A percentile compares a stretch with the other conserved stretches of the same genome.
These are phyloP conservation scores for Volucella inanis DNA, from an alignment of 2,888 invertebrate genomes.

Conservation along the genomic window DNA sequence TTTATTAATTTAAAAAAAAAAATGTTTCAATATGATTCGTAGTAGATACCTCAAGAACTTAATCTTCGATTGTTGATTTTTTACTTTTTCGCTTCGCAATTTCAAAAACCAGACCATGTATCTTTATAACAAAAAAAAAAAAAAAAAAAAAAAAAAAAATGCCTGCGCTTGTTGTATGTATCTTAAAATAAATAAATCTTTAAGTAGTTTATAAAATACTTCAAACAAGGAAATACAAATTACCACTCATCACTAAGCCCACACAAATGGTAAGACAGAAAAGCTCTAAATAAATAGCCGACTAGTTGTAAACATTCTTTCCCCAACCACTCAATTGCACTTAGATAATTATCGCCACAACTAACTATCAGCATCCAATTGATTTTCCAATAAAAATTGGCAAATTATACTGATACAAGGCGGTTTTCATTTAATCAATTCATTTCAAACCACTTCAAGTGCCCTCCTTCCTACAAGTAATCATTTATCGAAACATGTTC, in stretches of 20 bases:
- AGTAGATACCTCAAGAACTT: not conserved
- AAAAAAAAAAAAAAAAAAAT: too few species aligned
- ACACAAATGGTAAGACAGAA: conserved; percentile 4
- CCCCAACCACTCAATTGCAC: conserved; percentile 8
- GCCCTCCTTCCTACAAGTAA: not conserved
- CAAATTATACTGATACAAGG: conserved; percentile 28
- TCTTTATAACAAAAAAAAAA: too few species aligned
- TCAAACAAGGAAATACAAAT: not conserved
- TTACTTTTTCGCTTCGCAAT: not conserved
- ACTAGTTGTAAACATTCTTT: conserved; percentile 33
- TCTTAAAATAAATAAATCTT: not conserved
- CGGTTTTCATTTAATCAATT: conserved; percentile 48
- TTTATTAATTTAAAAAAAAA: too few species aligned
- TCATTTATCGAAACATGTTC: conserved; percentile 17
- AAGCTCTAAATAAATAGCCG: conserved; percentile 11
- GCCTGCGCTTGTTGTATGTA: too few species aligned
- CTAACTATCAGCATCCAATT: conserved; percentile 44
- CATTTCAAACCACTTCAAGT: conserved; percentile 36
- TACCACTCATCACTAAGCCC: not conserved
- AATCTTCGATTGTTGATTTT: not conserved
- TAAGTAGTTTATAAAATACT: not conserved
- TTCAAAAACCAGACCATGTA: too few species aligned
- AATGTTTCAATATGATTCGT: too few species aligned
- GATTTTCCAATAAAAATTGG: not conserved
- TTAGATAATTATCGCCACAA: conserved; percentile 31